Percentiles rank a stretch among this genome's conserved stretches.
These are phyloP conservation scores for Datnioides undecimradiatus DNA, from an alignment of 2,113 vertebrate species.

Conservation along the genomic window DNA sequence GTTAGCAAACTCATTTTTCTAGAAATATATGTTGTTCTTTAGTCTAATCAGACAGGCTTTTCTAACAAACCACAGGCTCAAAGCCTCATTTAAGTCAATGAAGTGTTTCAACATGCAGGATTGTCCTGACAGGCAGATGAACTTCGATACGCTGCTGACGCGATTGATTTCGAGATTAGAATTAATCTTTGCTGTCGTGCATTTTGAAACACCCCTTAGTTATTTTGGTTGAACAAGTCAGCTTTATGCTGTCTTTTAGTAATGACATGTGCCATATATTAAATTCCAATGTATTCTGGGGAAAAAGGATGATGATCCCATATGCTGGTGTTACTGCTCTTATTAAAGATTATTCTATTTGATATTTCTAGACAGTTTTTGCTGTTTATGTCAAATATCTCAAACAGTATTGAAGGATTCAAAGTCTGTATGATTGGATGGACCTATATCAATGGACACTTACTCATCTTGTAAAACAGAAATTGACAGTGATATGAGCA, in stretches of 20 bases:
- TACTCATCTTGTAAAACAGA: neutral
- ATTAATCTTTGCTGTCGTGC: slow-evolving; percentile 17
- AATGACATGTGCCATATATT: neutral
- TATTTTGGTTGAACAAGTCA: slow-evolving; percentile 4
- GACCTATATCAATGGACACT: neutral
- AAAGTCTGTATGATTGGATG: neutral
- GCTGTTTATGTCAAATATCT: neutral
- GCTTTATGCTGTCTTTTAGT: slow-evolving; percentile 1
- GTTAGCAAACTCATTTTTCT: slow-evolving; percentile 25
- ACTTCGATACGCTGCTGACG: slow-evolving; percentile 2
- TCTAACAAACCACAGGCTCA: slow-evolving; percentile 59
- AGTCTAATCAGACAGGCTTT: slow-evolving; percentile 41
- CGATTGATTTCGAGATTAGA: slow-evolving; percentile 14
- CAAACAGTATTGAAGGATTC: neutral
- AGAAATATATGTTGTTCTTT: slow-evolving; percentile 7
- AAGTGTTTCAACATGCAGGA: slow-evolving; percentile 69
- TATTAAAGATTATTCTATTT: neutral
- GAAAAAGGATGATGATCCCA: slow-evolving; percentile 45
- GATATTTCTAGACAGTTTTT: neutral
- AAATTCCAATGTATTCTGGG: slow-evolving; percentile 35
- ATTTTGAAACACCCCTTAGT: slow-evolving; percentile 63
- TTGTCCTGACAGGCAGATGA: slow-evolving; percentile 3
- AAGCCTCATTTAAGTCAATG: slow-evolving; percentile 27
- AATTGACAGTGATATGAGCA: neutral
- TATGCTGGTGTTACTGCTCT: slow-evolving; percentile 18